Base-by-base conservation (phyloP, 2,888 invertebrate genomes). In the Heteromurus nitidus region DNA sequence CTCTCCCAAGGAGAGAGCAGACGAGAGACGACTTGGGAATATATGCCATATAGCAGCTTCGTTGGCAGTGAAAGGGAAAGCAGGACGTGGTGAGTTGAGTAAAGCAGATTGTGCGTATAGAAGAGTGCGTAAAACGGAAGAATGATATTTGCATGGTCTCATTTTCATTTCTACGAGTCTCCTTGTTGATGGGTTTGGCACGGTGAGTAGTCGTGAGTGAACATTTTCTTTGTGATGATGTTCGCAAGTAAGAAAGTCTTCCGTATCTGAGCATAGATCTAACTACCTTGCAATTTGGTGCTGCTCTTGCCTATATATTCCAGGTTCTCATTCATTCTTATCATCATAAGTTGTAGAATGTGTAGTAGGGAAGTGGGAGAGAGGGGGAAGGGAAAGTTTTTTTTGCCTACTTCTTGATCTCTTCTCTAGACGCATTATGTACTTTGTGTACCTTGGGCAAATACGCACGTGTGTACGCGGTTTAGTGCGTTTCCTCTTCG, bases 61-160 rank as follows among this genome's bases (percentile, higher is more conserved):
- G 24, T 55, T 55, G 44, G n/a, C n/a, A 60, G 72, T 70, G 60
- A 72, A 72, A 58, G 11, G 22, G 53, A 28, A 72, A 53, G 47
- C 1, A 22, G 58, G 3, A 28, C 13, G 20, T 16, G 24, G 18
- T 22, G 36, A 50, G 47, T 3, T 18, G 44, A 44, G 22, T n/a
- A 1, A 62, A 64, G 42, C 64, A 44, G 70, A 70, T 70, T 58
- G 70, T 58, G 70, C 36, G 70, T 69, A 30, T 44, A 18, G 53
- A 44, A 67, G 53, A 28, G 47, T 62, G 72, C 72, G 72, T 72
- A 72, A 72, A 31, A 42, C 1, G 31, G n/a, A 28, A 18, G 42
- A 42, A 55, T 60, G 50, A 24, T 75, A 75, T 75, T 75, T 67
- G 65, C 75, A 75, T 75, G 75, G 53, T 75, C 75, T 75, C 75